phyloP scores from a whole-genome alignment of 2,113 vertebrate species.

The Noturus placidus region DNA sequence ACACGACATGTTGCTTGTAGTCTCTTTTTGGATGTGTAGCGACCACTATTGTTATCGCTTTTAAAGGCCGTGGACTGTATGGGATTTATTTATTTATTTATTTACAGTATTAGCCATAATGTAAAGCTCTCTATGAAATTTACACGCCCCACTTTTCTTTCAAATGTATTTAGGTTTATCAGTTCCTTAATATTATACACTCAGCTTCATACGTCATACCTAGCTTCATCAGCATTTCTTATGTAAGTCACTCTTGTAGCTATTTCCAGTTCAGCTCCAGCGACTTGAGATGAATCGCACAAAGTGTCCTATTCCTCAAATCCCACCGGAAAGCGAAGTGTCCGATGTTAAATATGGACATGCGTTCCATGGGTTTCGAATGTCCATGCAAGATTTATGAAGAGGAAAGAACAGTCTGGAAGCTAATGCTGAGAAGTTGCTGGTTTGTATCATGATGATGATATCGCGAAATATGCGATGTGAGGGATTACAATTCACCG shows the following conservation, averaged over 20 bases:
- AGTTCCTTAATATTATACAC: not conserved
- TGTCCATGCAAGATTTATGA: slow-evolving; percentile 38
- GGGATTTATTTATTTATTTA: too few species aligned
- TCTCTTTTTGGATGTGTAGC: not conserved
- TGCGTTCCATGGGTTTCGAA: slow-evolving; percentile 4
- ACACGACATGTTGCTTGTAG: not conserved
- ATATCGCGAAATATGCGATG: not conserved
- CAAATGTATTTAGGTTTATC: not conserved
- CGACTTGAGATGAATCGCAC: not conserved
- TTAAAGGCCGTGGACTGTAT: too few species aligned
- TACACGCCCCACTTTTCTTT: not conserved
- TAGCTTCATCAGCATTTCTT: not conserved
- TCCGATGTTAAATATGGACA: slow-evolving; percentile 27
- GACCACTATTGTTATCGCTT: too few species aligned
- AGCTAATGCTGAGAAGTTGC: not conserved
- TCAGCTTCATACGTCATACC: not conserved
- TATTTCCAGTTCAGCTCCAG: not conserved
- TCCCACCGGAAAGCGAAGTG: slow-evolving; percentile 1
- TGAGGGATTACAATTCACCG: not conserved
- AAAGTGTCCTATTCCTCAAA: slow-evolving; percentile 12
- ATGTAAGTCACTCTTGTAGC: not conserved
- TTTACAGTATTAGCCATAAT: not conserved
- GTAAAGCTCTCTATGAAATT: not conserved
- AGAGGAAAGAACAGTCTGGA: not conserved
- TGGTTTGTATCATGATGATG: not conserved